Evolutionary conservation across 2,888 invertebrate species (phyloP), one percentile per base, ranked within the genome.

Genomic region (Zaprionus obscuricornis): DNA sequence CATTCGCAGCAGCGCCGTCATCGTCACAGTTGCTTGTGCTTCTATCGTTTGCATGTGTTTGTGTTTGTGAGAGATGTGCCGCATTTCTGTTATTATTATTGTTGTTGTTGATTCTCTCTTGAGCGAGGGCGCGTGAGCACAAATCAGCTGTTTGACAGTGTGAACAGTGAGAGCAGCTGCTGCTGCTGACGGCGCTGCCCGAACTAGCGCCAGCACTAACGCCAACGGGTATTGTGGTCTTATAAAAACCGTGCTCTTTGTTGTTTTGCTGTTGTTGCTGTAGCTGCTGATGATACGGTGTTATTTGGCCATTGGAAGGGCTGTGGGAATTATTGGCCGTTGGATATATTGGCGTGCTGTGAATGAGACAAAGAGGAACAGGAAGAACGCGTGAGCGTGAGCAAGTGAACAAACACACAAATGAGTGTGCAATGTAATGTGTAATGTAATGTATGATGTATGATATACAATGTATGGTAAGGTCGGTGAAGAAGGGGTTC

Each of bases 171-270:
- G 49, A 39, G 40, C 51, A 45, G 39, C 60, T 58, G 50, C 43
- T 37, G 56, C 40, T 55, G 63, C 73, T 77, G 57, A 62, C 22
- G 60, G 56, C 45, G 65, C 37, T 49, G 57, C 46, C 63, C 55
- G 16, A 54, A 43, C 43, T 68, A 27, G 24, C 49, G 16, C 39
- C 54, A n/a, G n/a, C n/a, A n/a, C n/a, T n/a, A 47, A 34, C 77
- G 52, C 88, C 87, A 43, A 89, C 87, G 70, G 89, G 89, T 74
- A 88, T 89, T 37, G 89, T 89, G 63, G 89, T 88, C 75, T 88
- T 89, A 59, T 84, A 86, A 47, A 74, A 78, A 66, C 86, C 73
- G 42, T 71, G 58, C 60, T 70, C 66, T 40, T 6, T 51, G 55
- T 13, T 70, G 52, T 66, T 56, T 50, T 69, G 62, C 11, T 70